Percentiles rank a stretch among this genome's conserved stretches.
Evolutionary conservation across 1,140 invertebrate genomes (phyloP).

Genomic region (Steinernema khuongi): DNA sequence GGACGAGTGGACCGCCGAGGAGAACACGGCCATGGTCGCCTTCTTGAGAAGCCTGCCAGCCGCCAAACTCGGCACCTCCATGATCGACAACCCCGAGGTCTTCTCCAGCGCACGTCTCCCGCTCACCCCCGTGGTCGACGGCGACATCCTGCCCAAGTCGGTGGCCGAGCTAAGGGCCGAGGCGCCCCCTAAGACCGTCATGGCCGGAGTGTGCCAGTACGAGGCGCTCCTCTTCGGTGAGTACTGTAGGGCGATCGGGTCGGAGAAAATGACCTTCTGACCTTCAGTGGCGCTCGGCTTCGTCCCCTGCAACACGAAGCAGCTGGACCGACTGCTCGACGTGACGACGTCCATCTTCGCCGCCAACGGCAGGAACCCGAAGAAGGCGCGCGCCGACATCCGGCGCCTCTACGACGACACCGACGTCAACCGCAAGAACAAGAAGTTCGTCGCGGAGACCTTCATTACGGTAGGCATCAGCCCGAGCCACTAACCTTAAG

Average conservation of each 20-base stretch:
- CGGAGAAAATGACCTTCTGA: constrained; percentile 1
- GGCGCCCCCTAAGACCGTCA: constrained; percentile 25
- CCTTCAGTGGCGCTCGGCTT: constrained; percentile 22
- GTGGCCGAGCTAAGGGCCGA: constrained; percentile 27
- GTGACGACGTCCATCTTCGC: background rate
- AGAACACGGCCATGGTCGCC: constrained; percentile 34
- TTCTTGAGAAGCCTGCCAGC: constrained; percentile 31
- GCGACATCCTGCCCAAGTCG: constrained; percentile 70
- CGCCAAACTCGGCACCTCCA: constrained; percentile 28
- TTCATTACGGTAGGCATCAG: background rate
- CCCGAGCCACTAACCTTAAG: background rate
- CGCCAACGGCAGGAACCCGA: background rate
- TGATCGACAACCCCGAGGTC: constrained; percentile 29
- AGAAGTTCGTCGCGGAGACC: background rate
- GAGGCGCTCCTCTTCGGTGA: constrained; percentile 37
- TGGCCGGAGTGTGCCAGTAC: constrained; percentile 31
- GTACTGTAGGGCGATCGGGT: background rate
- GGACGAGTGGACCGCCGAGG: constrained; percentile 26
- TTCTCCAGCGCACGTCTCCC: constrained; percentile 60
- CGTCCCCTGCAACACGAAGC: background rate
- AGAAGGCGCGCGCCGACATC: background rate
- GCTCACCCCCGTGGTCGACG: constrained; percentile 85
- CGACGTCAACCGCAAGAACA: background rate
- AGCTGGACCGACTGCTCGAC: background rate
- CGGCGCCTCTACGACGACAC: background rate